A percentile compares a stretch with the other conserved stretches of the same genome.
Evolutionary conservation across 2,888 invertebrate species (phyloP).

Genomic region (Odontocolon sp.): DNA sequence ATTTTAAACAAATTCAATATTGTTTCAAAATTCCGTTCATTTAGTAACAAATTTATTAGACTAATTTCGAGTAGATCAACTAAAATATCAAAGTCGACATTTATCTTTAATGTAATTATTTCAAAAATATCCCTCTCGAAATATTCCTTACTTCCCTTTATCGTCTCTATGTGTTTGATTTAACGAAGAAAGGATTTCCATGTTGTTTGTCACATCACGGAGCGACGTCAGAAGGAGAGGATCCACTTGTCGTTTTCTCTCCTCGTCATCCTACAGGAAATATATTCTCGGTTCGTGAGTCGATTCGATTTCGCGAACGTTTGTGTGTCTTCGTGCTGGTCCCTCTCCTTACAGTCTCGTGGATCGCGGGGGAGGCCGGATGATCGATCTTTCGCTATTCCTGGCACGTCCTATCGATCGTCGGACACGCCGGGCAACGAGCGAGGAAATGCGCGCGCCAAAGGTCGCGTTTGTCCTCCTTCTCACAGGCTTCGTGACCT

Average conservation of each 20-base stretch:
- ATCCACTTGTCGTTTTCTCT: constrained; percentile 67
- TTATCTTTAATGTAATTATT: too few species aligned
- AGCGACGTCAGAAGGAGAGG: not conserved
- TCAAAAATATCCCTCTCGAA: too few species aligned
- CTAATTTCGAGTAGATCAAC: too few species aligned
- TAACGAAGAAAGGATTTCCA: too few species aligned
- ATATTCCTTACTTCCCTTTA: too few species aligned
- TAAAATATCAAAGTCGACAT: too few species aligned
- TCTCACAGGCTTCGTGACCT: constrained; percentile 35
- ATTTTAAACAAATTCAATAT: too few species aligned
- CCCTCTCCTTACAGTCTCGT: constrained; percentile 13
- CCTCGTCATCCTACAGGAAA: constrained; percentile 51
- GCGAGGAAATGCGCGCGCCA: constrained; percentile 23
- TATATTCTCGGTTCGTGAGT: constrained; percentile 46
- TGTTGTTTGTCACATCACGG: not conserved
- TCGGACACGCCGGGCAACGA: not conserved
- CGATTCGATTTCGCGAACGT: constrained; percentile 54
- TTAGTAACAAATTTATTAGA: too few species aligned
- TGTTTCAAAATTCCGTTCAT: too few species aligned
- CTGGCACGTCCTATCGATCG: constrained; percentile 59
- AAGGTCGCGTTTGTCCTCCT: constrained; percentile 40
- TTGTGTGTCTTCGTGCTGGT: constrained; percentile 13
- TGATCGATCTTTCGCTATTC: constrained; percentile 64
- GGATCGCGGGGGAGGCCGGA: constrained; percentile 37
- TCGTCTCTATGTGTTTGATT: too few species aligned